Evolutionary conservation across 2,113 vertebrate species (phyloP).

Genomic region (Istiophorus platypterus): DNA sequence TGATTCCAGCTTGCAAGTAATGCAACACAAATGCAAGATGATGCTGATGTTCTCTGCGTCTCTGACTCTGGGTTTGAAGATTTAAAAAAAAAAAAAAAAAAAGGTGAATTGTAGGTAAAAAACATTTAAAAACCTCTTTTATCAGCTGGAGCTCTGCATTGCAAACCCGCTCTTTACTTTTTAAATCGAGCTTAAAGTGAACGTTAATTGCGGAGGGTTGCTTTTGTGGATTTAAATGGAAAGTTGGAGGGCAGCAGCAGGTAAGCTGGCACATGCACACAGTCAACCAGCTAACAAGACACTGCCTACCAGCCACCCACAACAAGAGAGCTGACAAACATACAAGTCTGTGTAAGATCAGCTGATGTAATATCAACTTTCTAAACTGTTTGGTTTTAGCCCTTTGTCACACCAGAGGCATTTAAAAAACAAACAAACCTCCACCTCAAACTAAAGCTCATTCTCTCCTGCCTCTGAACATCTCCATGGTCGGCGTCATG

Average conservation of each 20-base stretch:
- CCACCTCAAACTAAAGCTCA: neutral
- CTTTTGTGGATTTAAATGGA: slow-evolving; percentile 32
- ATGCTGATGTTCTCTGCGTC: neutral
- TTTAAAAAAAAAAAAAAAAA: neutral
- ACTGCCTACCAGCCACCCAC: slow-evolving; percentile 86
- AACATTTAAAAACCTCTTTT: neutral
- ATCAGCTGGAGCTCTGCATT: neutral
- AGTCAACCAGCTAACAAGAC: slow-evolving; percentile 87
- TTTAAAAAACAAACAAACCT: neutral
- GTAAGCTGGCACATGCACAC: slow-evolving; percentile 78
- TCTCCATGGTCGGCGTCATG: too few species aligned
- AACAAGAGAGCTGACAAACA: neutral
- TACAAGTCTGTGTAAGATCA: too few species aligned
- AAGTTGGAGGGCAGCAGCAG: slow-evolving; percentile 79
- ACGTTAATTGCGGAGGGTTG: neutral
- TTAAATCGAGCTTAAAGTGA: neutral
- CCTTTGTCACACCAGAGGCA: neutral
- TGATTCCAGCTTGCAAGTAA: too few species aligned
- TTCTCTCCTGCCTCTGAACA: neutral
- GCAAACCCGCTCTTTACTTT: neutral
- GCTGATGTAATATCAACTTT: too few species aligned
- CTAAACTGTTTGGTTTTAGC: neutral
- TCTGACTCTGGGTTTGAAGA: neutral
- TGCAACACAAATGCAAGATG: too few species aligned
- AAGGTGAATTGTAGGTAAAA: neutral